phyloP scores from a whole-genome alignment of 2,113 vertebrate species.

The Leptobrachium leishanense region DNA sequence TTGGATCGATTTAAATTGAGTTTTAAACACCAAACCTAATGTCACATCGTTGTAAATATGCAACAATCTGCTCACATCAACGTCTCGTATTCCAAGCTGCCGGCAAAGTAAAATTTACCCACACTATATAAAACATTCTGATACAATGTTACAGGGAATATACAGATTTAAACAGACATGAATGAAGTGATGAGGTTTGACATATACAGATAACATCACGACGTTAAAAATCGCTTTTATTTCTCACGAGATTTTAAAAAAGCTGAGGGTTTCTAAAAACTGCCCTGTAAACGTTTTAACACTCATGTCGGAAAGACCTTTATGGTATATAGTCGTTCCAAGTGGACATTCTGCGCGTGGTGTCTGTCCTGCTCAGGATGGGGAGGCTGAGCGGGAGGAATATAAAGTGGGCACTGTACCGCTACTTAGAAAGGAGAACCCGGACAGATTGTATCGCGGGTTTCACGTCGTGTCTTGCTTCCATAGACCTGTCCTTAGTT shows the following conservation, averaged over 20 bases:
- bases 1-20: too few relatives aligned
- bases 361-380: background rate
- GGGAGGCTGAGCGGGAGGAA: background rate
- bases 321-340: conserved; percentile 54
- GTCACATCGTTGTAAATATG: too few relatives aligned
- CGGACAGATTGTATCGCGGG: conserved; percentile 53
- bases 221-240: conserved; percentile 68
- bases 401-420: conserved; percentile 30
- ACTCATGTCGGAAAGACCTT: conserved; percentile 56
- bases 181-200: conserved; percentile 13
- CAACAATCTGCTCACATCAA: background rate
- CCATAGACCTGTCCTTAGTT: conserved; percentile 67
- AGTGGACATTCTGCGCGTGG: conserved; percentile 50
- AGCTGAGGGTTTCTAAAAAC: conserved; percentile 49
- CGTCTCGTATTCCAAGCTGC: background rate
- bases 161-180: too few relatives aligned
- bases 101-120: background rate
- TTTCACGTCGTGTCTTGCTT: conserved; percentile 49
- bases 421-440: conserved; percentile 58
- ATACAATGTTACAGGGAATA: background rate
- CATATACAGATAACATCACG: conserved; percentile 60
- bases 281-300: conserved; percentile 55
- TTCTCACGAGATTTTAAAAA: conserved; percentile 57
- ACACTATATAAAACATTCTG: too few relatives aligned
- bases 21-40: too few relatives aligned